These are phyloP conservation scores for Neogale vison DNA, from an alignment of 2,113 vertebrate species.

Conservation along the genomic window DNA sequence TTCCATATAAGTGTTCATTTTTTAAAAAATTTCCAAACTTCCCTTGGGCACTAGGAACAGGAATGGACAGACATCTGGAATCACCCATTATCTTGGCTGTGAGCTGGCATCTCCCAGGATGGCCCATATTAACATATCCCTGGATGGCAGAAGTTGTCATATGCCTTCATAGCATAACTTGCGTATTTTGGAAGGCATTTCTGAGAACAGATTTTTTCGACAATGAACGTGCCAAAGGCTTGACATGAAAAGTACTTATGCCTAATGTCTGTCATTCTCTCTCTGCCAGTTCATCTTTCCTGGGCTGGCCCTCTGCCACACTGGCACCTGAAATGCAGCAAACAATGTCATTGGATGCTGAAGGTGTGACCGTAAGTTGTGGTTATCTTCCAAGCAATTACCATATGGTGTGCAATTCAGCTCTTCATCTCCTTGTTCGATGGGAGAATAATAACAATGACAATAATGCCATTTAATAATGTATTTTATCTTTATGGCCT, in stretches of 20 bases:
- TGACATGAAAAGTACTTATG: conserved; percentile 85
- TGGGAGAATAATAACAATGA: conserved; percentile 70
- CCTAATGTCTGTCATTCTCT: conserved; percentile 86
- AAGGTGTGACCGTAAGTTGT: conserved; percentile 76
- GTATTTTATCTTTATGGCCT: conserved; percentile 61
- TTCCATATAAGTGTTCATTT: conserved; percentile 42
- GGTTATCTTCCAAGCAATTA: conserved; percentile 77
- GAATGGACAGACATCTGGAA: conserved; percentile 82
- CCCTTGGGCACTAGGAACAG: conserved; percentile 59
- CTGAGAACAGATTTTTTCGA: conserved; percentile 85
- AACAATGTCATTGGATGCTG: conserved; percentile 75
- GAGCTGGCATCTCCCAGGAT: conserved; percentile 79
- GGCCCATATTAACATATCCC: conserved; percentile 81
- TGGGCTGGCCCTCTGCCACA: conserved; percentile 79
- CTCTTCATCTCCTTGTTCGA: conserved; percentile 16
- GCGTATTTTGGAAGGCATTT: conserved; percentile 84
- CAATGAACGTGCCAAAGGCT: conserved; percentile 84
- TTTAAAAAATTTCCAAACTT: conserved; percentile 55
- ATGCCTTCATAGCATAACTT: conserved; percentile 82
- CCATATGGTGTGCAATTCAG: conserved; percentile 72
- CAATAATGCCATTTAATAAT: conserved; percentile 68
- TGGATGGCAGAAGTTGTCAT: conserved; percentile 81
- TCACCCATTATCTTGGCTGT: conserved; percentile 77
- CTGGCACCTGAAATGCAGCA: conserved; percentile 81
- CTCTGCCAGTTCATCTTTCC: conserved; percentile 85